Conservation (phyloP, 64 coral and sea anemone species). For the Astreopora myriophthalma region DNA sequence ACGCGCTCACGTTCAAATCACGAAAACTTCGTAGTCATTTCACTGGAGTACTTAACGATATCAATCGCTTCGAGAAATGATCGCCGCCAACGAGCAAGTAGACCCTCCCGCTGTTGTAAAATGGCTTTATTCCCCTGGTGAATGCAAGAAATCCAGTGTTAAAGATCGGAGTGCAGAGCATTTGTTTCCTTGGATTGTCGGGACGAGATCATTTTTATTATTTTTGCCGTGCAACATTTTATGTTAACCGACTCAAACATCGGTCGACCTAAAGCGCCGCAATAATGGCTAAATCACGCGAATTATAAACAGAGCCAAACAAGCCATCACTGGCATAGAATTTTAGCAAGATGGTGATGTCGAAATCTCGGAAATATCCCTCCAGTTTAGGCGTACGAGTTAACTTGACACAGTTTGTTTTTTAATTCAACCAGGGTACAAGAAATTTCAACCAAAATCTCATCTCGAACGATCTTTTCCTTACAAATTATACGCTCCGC, state of each 20-base stretch:
- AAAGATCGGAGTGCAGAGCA: background rate
- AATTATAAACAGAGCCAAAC: background rate
- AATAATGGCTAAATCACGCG: slow-evolving; percentile 6
- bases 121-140: background rate
- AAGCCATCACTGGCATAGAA: background rate
- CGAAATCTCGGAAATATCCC: background rate
- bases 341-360: background rate
- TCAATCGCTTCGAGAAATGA: background rate
- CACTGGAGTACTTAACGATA: background rate
- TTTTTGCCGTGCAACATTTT: background rate
- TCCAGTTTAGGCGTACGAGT: background rate
- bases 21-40: background rate
- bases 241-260: background rate
- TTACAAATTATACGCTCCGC: background rate
- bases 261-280: background rate
- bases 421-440: background rate
- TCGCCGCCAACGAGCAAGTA: background rate
- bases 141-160: background rate
- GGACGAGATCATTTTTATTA: background rate
- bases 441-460: background rate
- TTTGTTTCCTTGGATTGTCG: background rate
- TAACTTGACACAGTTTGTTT: background rate
- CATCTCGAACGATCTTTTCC: background rate
- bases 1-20: background rate
- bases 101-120: background rate